Conservation (phyloP, 2,888 invertebrate genomes). For the Chrysolina oricalcia region DNA sequence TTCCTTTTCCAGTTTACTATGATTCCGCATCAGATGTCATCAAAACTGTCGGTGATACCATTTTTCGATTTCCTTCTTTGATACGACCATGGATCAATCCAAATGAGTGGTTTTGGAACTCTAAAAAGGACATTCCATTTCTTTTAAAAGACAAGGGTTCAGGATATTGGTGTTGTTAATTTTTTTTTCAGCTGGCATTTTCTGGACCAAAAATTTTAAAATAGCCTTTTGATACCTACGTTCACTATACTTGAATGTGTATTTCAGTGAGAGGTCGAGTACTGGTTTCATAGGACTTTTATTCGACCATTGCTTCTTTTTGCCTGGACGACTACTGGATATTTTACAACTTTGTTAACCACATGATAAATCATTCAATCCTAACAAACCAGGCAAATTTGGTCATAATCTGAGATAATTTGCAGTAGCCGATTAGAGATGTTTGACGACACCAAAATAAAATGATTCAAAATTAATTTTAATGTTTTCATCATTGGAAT, state of each 20-base stretch:
- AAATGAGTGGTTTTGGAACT: slow-evolving; percentile 38
- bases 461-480: slow-evolving; percentile 9
- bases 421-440: too few relatives aligned
- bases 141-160: slow-evolving; percentile 31
- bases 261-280: slow-evolving; percentile 28
- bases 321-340: slow-evolving; percentile 34
- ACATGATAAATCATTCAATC: slow-evolving; percentile 6
- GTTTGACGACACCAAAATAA: slow-evolving; percentile 33
- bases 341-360: not conserved
- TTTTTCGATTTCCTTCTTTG: slow-evolving; percentile 44
- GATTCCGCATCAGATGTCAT: slow-evolving; percentile 38
- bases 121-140: slow-evolving; percentile 40
- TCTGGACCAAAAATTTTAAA: slow-evolving; percentile 13
- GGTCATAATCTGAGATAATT: slow-evolving; percentile 16
- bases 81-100: slow-evolving; percentile 36
- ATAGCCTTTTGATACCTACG: not conserved
- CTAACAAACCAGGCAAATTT: slow-evolving; percentile 25
- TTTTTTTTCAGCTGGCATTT: slow-evolving; percentile 29
- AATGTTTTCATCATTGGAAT: slow-evolving; percentile 25
- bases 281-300: slow-evolving; percentile 22
- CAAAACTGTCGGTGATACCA: slow-evolving; percentile 47
- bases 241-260: not conserved
- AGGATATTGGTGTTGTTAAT: slow-evolving; percentile 33
- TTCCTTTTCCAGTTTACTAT: slow-evolving; percentile 47
- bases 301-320: slow-evolving; percentile 28